phyloP scores from a whole-genome alignment of 1,140 invertebrate genomes.

The Telenomus remus region DNA sequence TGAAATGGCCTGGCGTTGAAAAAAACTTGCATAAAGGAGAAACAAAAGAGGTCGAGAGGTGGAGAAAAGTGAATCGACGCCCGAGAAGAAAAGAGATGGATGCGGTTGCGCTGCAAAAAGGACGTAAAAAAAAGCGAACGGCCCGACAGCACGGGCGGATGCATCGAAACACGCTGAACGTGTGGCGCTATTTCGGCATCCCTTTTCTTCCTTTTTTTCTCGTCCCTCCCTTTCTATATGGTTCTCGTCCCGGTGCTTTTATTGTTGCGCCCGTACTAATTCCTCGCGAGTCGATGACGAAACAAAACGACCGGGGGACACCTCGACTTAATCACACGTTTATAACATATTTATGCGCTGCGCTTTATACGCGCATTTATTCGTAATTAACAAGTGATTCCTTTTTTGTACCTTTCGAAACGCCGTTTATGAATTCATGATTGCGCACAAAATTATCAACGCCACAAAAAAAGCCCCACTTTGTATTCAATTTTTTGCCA shows the following conservation, averaged over 20 bases:
- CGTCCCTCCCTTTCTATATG: slow-evolving; percentile 47
- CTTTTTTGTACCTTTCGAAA: background rate
- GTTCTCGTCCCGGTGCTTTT: slow-evolving; percentile 62
- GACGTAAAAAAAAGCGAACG: slow-evolving; percentile 61
- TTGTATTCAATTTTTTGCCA: no score
- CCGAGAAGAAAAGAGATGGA: slow-evolving; percentile 40
- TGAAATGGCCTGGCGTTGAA: slow-evolving; percentile 18
- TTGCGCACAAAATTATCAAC: background rate
- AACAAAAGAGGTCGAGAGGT: slow-evolving; percentile 4
- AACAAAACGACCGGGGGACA: slow-evolving; percentile 45
- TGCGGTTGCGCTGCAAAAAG: slow-evolving; percentile 40
- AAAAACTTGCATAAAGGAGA: slow-evolving; percentile 16
- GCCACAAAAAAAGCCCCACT: no score
- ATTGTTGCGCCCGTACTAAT: slow-evolving; percentile 74
- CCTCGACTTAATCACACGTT: slow-evolving; percentile 55
- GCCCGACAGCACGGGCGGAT: slow-evolving; percentile 70
- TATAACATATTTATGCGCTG: slow-evolving; percentile 53
- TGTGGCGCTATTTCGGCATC: slow-evolving; percentile 65
- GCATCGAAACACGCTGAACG: slow-evolving; percentile 67
- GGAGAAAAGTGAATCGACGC: slow-evolving; percentile 38
- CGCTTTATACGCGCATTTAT: slow-evolving; percentile 28
- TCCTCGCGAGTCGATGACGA: slow-evolving; percentile 61
- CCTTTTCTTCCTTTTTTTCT: slow-evolving; percentile 47
- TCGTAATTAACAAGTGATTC: slow-evolving; percentile 24
- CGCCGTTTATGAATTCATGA: no score